These are phyloP conservation scores for Cardiocondyla obscurior DNA, from an alignment of 1,140 invertebrate species.

Conservation along the genomic window DNA sequence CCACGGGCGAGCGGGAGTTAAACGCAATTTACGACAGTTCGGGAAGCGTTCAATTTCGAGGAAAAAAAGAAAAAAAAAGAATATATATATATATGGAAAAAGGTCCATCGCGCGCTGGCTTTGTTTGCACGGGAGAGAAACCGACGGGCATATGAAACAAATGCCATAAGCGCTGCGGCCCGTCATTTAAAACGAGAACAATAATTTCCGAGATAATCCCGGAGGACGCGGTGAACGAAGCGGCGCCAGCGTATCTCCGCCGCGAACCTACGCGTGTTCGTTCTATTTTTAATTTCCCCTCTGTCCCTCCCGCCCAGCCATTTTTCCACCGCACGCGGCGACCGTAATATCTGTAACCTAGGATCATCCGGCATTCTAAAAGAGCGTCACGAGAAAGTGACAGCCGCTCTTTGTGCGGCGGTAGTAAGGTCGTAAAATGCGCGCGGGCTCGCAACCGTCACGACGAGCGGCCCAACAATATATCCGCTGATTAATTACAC, in stretches of 20 bases:
- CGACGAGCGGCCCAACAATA: conserved; percentile 30
- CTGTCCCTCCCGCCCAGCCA: neutral
- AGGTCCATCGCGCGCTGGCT: neutral
- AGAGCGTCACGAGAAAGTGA: conserved; percentile 55
- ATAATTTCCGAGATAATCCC: neutral
- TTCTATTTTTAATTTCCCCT: too few relatives aligned
- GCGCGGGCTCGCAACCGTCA: conserved; percentile 28
- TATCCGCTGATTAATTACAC: conserved; percentile 60
- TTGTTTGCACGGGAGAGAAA: conserved; percentile 44
- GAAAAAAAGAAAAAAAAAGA: neutral
- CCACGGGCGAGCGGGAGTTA: conserved; percentile 20
- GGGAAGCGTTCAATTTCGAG: conserved; percentile 30
- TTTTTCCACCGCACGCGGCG: neutral
- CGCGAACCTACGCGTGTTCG: too few relatives aligned
- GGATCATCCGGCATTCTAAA: conserved; percentile 24
- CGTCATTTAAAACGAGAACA: conserved; percentile 11
- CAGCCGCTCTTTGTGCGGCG: conserved; percentile 54
- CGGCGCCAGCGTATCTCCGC: too few relatives aligned
- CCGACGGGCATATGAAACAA: conserved; percentile 7
- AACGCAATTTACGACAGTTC: conserved; percentile 43
- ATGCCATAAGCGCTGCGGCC: conserved; percentile 3
- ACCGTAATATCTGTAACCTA: conserved; percentile 39
- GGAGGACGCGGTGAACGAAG: neutral
- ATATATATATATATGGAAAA: too few relatives aligned
- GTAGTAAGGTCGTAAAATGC: conserved; percentile 53